Evolutionary conservation across 2,113 vertebrate genomes (phyloP).

Genomic region (Scytalopus superciliaris): DNA sequence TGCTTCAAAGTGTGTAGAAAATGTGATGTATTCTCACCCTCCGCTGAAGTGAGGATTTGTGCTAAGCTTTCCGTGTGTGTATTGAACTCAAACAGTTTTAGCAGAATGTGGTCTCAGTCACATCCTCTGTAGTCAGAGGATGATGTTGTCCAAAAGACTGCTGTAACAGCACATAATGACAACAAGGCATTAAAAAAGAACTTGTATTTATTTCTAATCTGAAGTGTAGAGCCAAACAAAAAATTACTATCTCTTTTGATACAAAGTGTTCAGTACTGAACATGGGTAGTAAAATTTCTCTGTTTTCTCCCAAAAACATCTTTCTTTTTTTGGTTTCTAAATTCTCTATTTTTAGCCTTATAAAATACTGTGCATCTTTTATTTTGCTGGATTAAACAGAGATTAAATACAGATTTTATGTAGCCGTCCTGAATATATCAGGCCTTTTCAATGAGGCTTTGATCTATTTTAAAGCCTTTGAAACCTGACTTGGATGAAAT

Average conservation of each 20-base stretch:
- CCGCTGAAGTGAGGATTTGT: neutral
- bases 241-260: neutral
- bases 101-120: neutral
- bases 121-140: neutral
- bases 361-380: neutral
- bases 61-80: neutral
- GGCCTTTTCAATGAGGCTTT: slow-evolving; percentile 9
- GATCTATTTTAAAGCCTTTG: slow-evolving; percentile 33
- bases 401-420: slow-evolving; percentile 27
- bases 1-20: neutral
- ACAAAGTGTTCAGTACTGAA: neutral
- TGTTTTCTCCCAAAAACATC: neutral
- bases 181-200: neutral
- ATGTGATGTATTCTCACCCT: neutral
- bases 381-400: slow-evolving; percentile 16
- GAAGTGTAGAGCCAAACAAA: neutral
- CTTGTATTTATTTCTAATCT: neutral
- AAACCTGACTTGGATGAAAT: slow-evolving; percentile 41
- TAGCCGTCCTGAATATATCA: neutral
- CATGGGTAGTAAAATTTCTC: neutral
- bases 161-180: neutral
- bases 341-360: neutral
- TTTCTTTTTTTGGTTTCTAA: neutral
- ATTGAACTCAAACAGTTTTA: neutral
- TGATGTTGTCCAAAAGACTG: neutral